phyloP scores from a whole-genome alignment of 30 jellyfish, hydroid and myxozoan species.

The Cassiopea andromeda region DNA sequence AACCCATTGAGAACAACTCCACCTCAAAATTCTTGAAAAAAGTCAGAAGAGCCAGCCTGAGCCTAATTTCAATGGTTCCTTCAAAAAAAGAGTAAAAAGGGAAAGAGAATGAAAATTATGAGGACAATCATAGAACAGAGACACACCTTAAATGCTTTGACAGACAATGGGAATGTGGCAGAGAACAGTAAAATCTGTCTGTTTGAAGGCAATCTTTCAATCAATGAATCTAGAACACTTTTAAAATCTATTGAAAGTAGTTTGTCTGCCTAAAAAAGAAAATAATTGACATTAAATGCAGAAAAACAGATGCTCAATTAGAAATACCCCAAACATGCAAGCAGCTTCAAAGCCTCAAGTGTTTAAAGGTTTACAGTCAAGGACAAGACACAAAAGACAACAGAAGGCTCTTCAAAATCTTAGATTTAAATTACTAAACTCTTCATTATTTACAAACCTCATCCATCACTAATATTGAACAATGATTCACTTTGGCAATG shows the following conservation, averaged over 20 bases:
- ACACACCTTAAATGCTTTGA: conserved; percentile 84
- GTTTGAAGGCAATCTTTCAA: conserved; percentile 75
- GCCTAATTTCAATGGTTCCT: background rate
- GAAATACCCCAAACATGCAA: background rate
- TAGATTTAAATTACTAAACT: background rate
- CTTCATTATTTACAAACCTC: conserved; percentile 54
- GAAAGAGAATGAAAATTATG: background rate
- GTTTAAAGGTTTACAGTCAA: too few species aligned
- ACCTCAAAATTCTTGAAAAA: too few species aligned
- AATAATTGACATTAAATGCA: background rate
- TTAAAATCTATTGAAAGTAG: conserved; percentile 87
- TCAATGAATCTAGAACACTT: conserved; percentile 72
- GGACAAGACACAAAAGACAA: too few species aligned
- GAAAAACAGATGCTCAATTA: background rate
- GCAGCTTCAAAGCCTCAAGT: too few species aligned
- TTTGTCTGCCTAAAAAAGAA: conserved; percentile 86
- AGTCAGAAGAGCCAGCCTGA: background rate
- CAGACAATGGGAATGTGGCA: conserved; percentile 96
- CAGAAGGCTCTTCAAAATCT: background rate
- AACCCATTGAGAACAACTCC: too few species aligned
- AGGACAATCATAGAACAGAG: background rate
- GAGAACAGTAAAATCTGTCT: conserved; percentile 88
- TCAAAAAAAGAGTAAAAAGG: background rate
- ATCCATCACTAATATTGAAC: conserved; percentile 94
- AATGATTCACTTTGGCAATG: conserved; percentile 79